phyloP scores from a whole-genome alignment of 2,113 vertebrate species.

The Scortum barcoo region DNA sequence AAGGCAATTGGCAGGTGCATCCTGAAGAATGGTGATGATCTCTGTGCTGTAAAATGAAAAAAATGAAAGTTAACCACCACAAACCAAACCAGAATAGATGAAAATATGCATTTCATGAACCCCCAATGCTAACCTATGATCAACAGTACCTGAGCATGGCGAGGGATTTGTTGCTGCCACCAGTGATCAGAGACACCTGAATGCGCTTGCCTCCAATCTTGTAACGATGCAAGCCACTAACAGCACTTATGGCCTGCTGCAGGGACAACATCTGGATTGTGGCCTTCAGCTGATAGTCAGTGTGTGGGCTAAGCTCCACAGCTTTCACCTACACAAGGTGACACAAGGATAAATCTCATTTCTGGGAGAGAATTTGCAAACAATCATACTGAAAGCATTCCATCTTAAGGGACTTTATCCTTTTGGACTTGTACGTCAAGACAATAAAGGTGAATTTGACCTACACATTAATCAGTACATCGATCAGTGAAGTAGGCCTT shows the following conservation, averaged over 20 bases:
- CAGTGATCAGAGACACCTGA: conserved; percentile 93
- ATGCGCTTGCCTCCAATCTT: conserved; percentile 96
- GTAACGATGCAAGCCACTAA: conserved; percentile 92
- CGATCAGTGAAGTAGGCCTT: conserved; percentile 13
- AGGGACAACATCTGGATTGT: conserved; percentile 93
- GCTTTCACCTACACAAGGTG: conserved; percentile 69
- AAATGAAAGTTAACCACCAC: neutral
- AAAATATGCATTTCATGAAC: neutral
- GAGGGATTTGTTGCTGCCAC: conserved; percentile 90
- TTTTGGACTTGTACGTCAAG: neutral
- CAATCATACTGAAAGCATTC: neutral
- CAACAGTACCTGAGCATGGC: conserved; percentile 89
- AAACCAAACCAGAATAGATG: neutral
- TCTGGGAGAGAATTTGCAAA: neutral
- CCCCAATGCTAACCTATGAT: neutral
- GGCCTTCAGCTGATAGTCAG: conserved; percentile 96
- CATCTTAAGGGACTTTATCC: neutral
- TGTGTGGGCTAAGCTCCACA: conserved; percentile 95
- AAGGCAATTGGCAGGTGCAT: conserved; percentile 95
- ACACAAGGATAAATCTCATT: neutral
- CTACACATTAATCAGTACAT: neutral
- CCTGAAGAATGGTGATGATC: conserved; percentile 91
- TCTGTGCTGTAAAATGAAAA: conserved; percentile 86
- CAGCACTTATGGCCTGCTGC: conserved; percentile 92
- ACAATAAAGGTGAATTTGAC: neutral